Evolutionary conservation across 2,113 vertebrate species (phyloP), one percentile per base, ranked within the genome.

Genomic region (Barnardius zonarius): DNA sequence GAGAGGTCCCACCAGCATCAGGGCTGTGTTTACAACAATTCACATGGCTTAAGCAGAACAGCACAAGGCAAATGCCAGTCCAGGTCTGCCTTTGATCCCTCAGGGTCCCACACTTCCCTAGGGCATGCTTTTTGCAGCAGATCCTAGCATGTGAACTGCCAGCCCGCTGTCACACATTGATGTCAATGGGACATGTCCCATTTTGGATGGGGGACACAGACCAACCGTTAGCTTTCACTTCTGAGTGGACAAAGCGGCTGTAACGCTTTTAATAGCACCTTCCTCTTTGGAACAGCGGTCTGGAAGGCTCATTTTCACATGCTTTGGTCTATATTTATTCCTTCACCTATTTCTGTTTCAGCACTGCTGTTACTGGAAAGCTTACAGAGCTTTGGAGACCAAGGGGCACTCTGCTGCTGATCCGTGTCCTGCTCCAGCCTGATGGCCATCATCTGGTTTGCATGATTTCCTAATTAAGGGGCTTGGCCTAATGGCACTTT

Each of bases 331-430:
- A 2, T 31, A n/a, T 16, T 37, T n/a, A 48, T 79, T 89, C 31
- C 57, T 89, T 73, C 7, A 57, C 57, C 39, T 52, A 2, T 17
- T 82, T 61, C 51, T 69, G 3, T 61, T 74, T 70, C 61, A 52
- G 8, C 11, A 27, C 24, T 28, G 19, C 61, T 44, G 22, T 6
- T 39, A 22, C 79, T 63, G 61, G 19, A 70, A 92, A 86, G 7
- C 31, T 15, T 41, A 10, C 87, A 39, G 37, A 19, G 0, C 25
- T 83, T 14, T 13, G 28, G 33, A 46, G 41, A 51, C 0, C 0
- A 39, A 70, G 49, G 18, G 3, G 4, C 14, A 8, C 27, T 17
- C 25, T 12, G 51, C 54, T n/a, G 59, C 44, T 6, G 2, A 9
- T 41, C 62, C 25, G 7, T 30, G 23, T 54, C 46, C 52, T 44